Conservation (phyloP, 2,888 invertebrate genomes). For the Dicycla oo region DNA sequence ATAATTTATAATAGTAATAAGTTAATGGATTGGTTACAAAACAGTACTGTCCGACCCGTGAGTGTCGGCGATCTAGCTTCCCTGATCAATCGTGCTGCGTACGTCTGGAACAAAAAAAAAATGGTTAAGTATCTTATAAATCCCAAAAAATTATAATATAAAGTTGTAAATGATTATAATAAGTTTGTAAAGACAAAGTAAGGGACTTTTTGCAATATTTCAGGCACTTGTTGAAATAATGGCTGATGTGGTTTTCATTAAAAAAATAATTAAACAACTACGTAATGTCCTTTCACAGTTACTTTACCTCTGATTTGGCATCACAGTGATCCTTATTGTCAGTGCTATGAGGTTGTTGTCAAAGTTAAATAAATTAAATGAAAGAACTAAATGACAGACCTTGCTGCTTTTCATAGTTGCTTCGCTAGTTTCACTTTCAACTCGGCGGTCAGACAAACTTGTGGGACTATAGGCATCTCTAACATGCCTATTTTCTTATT, state of each 20-base stretch:
- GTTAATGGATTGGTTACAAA: constrained; percentile 89
- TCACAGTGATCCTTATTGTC: not conserved
- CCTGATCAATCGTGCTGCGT: constrained; percentile 74
- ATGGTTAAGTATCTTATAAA: not conserved
- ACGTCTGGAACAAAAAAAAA: constrained; percentile 75
- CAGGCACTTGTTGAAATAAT: not conserved
- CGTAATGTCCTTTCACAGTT: not conserved
- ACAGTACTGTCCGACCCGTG: constrained; percentile 81
- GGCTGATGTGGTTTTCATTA: too few relatives aligned
- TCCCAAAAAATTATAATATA: not conserved
- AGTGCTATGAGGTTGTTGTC: not conserved
- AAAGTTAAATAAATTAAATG: not conserved
- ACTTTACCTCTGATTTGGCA: too few relatives aligned
- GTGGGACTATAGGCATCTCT: not conserved
- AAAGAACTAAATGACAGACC: not conserved
- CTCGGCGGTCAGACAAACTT: not conserved
- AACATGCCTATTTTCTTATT: not conserved
- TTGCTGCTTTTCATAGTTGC: not conserved
- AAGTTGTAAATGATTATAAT: not conserved
- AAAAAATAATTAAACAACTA: not conserved
- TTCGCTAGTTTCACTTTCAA: not conserved
- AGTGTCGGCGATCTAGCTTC: constrained; percentile 76
- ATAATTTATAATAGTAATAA: constrained; percentile 90
- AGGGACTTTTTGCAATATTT: not conserved
- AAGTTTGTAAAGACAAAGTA: not conserved